A percentile compares a stretch with the other conserved stretches of the same genome.
Evolutionary conservation across 37 sponge, comb jelly and placozoan species (phyloP).

Genomic region (Beroe forskalii): DNA sequence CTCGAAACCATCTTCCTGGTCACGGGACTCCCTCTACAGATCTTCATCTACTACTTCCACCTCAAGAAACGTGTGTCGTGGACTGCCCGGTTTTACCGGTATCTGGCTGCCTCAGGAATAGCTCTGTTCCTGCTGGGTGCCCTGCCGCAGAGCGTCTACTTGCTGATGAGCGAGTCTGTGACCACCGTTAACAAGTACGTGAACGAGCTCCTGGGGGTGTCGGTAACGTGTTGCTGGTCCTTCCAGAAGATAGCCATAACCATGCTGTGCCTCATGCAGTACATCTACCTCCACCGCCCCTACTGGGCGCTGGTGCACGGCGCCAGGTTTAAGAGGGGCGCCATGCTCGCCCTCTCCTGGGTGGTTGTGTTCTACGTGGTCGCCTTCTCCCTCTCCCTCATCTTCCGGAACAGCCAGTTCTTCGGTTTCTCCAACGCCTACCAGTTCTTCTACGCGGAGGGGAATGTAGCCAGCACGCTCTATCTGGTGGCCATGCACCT

Average conservation of each 20-base stretch:
- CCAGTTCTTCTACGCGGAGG: neutral
- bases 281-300: conserved; percentile 2
- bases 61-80: neutral
- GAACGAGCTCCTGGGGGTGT: neutral
- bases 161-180: neutral
- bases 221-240: neutral
- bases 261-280: conserved; percentile 57
- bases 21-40: neutral
- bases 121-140: neutral
- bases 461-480: neutral
- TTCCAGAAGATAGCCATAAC: neutral
- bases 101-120: neutral
- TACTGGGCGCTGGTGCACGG: conserved; percentile 17
- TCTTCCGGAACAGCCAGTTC: neutral
- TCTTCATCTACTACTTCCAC: conserved; percentile 49
- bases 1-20: neutral
- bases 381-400: neutral
- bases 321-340: conserved; percentile 3
- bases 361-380: neutral
- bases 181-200: neutral
- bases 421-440: neutral
- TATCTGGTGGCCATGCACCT: neutral
- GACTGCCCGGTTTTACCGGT: conserved; percentile 49
- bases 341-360: neutral
- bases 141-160: neutral